These are phyloP conservation scores for Hippocampus mohnikei DNA, from an alignment of 2,113 vertebrate genomes.

Conservation along the genomic window DNA sequence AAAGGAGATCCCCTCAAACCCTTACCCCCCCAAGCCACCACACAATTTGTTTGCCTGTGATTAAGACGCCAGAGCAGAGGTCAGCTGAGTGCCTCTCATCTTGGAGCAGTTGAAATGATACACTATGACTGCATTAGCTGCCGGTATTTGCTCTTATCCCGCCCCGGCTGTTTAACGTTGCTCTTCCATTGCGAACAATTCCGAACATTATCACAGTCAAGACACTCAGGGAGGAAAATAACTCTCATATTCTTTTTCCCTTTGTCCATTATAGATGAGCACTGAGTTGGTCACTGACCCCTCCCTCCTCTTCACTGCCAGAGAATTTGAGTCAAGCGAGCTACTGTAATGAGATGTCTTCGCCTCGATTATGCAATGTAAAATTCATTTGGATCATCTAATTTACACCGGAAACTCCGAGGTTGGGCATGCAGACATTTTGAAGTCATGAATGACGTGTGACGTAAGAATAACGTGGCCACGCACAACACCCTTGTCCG, in stretches of 20 bases:
- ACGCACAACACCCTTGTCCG: neutral
- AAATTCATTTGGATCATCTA: neutral
- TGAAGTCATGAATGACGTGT: neutral
- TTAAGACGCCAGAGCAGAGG: conserved; percentile 51
- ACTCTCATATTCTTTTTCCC: neutral
- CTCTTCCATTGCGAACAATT: neutral
- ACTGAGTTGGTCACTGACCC: conserved; percentile 25
- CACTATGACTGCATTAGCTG: conserved; percentile 15
- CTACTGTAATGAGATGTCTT: neutral
- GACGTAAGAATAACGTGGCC: too few relatives aligned
- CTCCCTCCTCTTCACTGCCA: conserved; percentile 11
- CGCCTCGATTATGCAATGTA: neutral
- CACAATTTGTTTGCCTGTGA: conserved; percentile 55
- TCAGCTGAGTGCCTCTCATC: conserved; percentile 49
- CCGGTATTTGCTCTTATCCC: conserved; percentile 3
- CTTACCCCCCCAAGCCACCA: neutral
- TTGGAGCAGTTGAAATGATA: conserved; percentile 37
- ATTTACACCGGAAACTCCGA: neutral
- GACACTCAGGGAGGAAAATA: neutral
- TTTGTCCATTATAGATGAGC: conserved; percentile 31
- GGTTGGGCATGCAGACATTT: neutral
- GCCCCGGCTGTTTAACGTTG: conserved; percentile 4
- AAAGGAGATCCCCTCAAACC: conserved; percentile 20
- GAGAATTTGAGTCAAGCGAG: conserved; percentile 32
- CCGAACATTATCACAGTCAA: conserved; percentile 1